A percentile compares a stretch with the other conserved stretches of the same genome.
These are phyloP conservation scores for Trichopoda pennipes DNA, from an alignment of 2,888 invertebrate genomes.

Conservation along the genomic window DNA sequence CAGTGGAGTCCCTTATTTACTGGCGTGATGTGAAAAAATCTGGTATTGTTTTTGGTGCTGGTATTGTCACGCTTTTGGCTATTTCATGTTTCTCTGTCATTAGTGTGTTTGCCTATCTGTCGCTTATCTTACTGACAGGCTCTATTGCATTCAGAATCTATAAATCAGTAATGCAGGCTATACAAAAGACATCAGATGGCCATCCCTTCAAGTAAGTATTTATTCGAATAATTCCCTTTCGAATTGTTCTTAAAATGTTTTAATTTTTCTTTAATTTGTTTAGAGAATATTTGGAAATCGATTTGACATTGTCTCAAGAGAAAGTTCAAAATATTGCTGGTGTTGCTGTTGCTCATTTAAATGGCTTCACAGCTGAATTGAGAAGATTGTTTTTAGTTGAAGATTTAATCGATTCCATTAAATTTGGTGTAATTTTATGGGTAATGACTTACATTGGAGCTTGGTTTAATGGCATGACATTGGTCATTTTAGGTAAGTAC, in stretches of 20 bases:
- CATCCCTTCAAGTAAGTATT: slow-evolving; percentile 97
- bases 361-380: slow-evolving; percentile 90
- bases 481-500: slow-evolving; percentile 92
- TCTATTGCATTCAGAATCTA: slow-evolving; percentile 97
- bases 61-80: slow-evolving; percentile 93
- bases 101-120: slow-evolving; percentile 95
- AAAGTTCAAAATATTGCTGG: slow-evolving; percentile 94
- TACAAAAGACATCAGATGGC: slow-evolving; percentile 97
- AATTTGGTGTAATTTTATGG: slow-evolving; percentile 97
- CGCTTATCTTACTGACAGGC: slow-evolving; percentile 91
- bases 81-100: slow-evolving; percentile 97
- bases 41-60: slow-evolving; percentile 95
- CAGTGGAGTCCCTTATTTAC: slow-evolving; percentile 97
- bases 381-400: slow-evolving; percentile 97
- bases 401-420: slow-evolving; percentile 96
- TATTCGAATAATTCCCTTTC: slow-evolving; percentile 32
- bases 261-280: slow-evolving; percentile 70
- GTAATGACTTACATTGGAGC: slow-evolving; percentile 98
- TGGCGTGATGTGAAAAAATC: slow-evolving; percentile 98
- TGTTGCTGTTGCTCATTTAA: slow-evolving; percentile 92
- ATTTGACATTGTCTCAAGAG: slow-evolving; percentile 93
- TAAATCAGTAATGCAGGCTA: slow-evolving; percentile 96
- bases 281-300: slow-evolving; percentile 92
- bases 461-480: slow-evolving; percentile 99
- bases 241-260: neutral